Percentiles rank a stretch among this genome's conserved stretches.
phyloP scores from a whole-genome alignment of 2,113 vertebrate species.

The Lamprologus callipterus region DNA sequence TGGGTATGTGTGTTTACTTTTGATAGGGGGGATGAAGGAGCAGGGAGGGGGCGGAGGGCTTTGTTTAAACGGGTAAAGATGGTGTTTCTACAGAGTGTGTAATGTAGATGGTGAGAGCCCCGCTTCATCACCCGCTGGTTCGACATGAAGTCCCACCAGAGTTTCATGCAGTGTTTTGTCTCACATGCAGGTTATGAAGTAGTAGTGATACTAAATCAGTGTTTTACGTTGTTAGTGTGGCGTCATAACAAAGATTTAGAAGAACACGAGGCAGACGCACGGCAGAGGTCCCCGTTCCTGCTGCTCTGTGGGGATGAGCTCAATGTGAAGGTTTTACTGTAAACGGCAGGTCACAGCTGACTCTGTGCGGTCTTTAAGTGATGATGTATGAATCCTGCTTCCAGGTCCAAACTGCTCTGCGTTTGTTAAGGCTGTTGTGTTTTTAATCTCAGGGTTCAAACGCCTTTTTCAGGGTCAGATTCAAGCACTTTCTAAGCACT shows the following conservation, averaged over 20 bases:
- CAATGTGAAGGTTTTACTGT: neutral
- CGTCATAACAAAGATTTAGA: neutral
- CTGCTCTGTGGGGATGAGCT: neutral
- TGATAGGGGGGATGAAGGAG: constrained; percentile 21
- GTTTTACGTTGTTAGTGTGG: neutral
- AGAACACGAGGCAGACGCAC: accelerated
- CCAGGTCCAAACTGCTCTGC: neutral
- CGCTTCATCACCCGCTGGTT: neutral
- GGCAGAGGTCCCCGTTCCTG: accelerated
- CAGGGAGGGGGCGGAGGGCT: neutral
- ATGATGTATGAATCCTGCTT: neutral
- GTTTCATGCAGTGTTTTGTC: neutral
- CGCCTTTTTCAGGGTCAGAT: too few species aligned
- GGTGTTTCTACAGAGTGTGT: constrained; percentile 17
- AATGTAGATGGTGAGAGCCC: neutral
- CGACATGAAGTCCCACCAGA: neutral
- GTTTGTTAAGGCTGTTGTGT: neutral
- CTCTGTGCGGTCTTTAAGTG: neutral
- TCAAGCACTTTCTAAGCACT: too few species aligned
- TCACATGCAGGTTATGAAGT: neutral
- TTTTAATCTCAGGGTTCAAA: too few species aligned
- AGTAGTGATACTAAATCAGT: neutral
- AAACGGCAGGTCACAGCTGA: neutral
- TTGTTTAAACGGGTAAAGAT: constrained; percentile 42
- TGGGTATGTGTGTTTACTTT: constrained; percentile 37